Base-by-base conservation (phyloP, 2,113 vertebrate species). In the Nycticorax nycticorax region DNA sequence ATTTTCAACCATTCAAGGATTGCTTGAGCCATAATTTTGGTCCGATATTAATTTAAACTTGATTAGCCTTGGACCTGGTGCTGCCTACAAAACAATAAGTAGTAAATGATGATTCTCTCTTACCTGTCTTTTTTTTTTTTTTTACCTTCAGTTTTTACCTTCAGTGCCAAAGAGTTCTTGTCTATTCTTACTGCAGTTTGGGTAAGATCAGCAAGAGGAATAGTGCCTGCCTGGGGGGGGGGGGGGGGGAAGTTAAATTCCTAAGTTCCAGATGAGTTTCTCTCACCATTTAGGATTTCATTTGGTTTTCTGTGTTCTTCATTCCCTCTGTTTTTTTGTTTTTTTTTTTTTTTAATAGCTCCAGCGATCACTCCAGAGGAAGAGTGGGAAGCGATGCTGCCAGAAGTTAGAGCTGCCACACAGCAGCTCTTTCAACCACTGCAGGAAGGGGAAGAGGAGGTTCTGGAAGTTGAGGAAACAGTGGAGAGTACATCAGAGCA, bases 311-410 rank as follows among this genome's bases (percentile, higher is more conserved):
- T 68, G 2, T 55, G 8, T 60, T 94, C 39, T 74, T 69, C 19
- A 17, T 73, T 74, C 9, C 3, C 4, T 60, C 23, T 76, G 9
- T 47, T 47, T 45, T 18, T 45, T n/a, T n/a, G 18, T 14, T 62
- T 16, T 48, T 50, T 74, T 79, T 64, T 48, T 50, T 55, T 78
- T 83, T 64, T 50, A 59, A 37, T 85, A 99, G 98, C 98, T 48
- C 78, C 97, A 22, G 97, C 93, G 18, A 97, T 99, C 16, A 85
- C 98, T n/a, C 98, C 98, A 17, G 98, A 98, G 32, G 99, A 99
- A 95, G 98, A 99, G 83, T 99, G 99, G 99, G 98, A 98, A 56
- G 99, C 99, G 1, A 99, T 99, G 99, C 98, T 99, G 88, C 99
- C 99, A 17, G 99, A 99, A 96, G 75, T 99, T 83, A 98, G 89